Base-by-base conservation (phyloP, 2,797 vertebrate genomes). In the Coranthus polyacanthus region DNA sequence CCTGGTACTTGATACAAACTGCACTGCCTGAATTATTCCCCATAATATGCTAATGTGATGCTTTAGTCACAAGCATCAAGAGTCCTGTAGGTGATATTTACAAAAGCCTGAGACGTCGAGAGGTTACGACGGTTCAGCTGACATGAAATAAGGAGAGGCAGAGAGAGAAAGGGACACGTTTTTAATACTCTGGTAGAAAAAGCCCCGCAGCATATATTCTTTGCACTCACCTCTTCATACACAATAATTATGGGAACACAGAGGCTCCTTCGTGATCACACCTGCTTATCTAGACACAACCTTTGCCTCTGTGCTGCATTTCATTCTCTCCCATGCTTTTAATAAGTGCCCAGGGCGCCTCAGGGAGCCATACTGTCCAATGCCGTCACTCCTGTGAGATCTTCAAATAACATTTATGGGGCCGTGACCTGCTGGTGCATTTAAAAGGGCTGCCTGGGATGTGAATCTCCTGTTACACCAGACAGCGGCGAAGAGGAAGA, bases 361-460 rank as follows among this genome's bases (percentile, higher is more conserved):
- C 53, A 57, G 43, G 64, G 54, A 85, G 75, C 63, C 47, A 64
- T 51, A 52, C 32, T 39, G 61, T 77, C 79, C 79, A 59, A 68
- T 65, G 58, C 15, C 12, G 69, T 71, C 79, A 57, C 56, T 69
- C 68, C 39, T 45, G 11, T 51, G 55, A 42, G 67, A 50, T 83
- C 87, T 79, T 32, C 41, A 79, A 79, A 75, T 70, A 64, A 65
- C 67, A 85, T 86, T 80, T 76, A 81, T 68, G 79, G 56, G 53
- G 43, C 50, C 41, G 7, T 67, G 78, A 82, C 73, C 68, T 60
- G 59, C 55, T 44, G 42, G 52, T 79, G 42, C 61, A 78, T 83
- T 84, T 77, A 46, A 67, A 77, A 78, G 42, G 63, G 52, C 58
- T 49, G 47, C 26, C 2, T 17, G 22, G 26, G 52, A 60, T 66